Evolutionary conservation across 2,797 vertebrate genomes (phyloP), one percentile per base, ranked within the genome.

Genomic region (Micrastur ruficollis): DNA sequence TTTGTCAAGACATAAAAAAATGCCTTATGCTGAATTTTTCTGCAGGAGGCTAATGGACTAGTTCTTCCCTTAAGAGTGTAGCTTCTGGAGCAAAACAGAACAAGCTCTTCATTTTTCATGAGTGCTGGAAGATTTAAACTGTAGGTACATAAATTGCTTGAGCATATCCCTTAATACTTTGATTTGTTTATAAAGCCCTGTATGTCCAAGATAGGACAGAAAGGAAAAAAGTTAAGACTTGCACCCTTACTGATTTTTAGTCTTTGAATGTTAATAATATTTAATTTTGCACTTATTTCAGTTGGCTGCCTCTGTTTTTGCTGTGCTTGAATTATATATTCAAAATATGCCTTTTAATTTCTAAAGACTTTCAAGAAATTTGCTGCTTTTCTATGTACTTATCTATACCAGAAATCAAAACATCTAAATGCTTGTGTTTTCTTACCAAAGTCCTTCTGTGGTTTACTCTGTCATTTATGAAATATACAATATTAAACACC

Each of bases 1-100:
- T 94, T 94, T 91, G 75, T 95, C 73, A 82, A 74, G 84, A 40
- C 49, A 58, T 65, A 36, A 86, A 66, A 93, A 95, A 91, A 53
- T 68, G 36, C 81, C 47, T 79, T 90, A 29, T 86, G 38, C 52
- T 89, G 81, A 83, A n/a, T 87, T 87, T 81, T 89, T 66, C 82
- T 80, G 76, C 71, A 78, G 81, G 82, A 94, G 36, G 52, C 22
- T 89, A 86, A 87, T 91, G 72, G 73, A 74, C 50, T 85, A 79
- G 50, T 42, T 92, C 71, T 63, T 91, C 71, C 49, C 50, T 42
- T 75, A 68, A 42, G 34, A 75, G 5, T n/a, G 40, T 36, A 61
- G 59, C 65, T 84, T 92, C 83, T 82, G 42, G 27, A 93, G 81
- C 16, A 52, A 85, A 85, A 52, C 40, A 94, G 70, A 96, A 58